These are phyloP conservation scores for Setophaga kirtlandii DNA, from an alignment of 2,113 vertebrate genomes.

Conservation along the genomic window DNA sequence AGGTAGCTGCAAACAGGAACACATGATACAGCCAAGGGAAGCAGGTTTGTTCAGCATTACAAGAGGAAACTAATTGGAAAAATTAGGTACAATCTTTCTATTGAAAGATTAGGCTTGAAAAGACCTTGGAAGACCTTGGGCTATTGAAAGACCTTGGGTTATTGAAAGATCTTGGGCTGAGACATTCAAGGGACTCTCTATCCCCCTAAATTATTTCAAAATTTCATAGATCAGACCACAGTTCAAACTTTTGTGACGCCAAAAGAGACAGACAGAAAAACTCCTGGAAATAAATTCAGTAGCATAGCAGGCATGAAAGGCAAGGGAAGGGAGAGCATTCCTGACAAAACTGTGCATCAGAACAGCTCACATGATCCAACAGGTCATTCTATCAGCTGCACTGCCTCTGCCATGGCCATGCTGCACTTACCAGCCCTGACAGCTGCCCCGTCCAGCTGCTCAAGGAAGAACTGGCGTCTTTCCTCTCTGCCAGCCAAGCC, in stretches of 20 bases:
- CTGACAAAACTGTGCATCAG: not conserved
- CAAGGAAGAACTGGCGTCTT: not conserved
- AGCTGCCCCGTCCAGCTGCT: not conserved
- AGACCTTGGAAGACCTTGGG: no score
- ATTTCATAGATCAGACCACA: not conserved
- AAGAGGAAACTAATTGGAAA: not conserved
- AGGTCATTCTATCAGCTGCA: not conserved
- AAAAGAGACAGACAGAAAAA: not conserved
- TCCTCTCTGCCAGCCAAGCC: not conserved
- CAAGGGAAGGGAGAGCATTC: not conserved
- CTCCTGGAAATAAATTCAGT: not conserved
- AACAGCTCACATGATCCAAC: not conserved
- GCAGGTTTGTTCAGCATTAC: not conserved
- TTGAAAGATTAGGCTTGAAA: no score
- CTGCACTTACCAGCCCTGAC: slow-evolving; percentile 27
- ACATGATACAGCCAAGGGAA: not conserved
- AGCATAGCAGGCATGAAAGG: not conserved
- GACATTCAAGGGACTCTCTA: not conserved
- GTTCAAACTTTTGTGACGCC: not conserved
- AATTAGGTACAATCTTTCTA: not conserved
- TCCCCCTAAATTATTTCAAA: not conserved
- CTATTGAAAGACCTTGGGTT: not conserved
- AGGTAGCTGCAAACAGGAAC: not conserved
- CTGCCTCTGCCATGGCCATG: not conserved
- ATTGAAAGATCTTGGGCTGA: not conserved